Base-by-base conservation (phyloP, 37 sponge, comb jelly and placozoan species). In the Diacarnus erythraeanus region DNA sequence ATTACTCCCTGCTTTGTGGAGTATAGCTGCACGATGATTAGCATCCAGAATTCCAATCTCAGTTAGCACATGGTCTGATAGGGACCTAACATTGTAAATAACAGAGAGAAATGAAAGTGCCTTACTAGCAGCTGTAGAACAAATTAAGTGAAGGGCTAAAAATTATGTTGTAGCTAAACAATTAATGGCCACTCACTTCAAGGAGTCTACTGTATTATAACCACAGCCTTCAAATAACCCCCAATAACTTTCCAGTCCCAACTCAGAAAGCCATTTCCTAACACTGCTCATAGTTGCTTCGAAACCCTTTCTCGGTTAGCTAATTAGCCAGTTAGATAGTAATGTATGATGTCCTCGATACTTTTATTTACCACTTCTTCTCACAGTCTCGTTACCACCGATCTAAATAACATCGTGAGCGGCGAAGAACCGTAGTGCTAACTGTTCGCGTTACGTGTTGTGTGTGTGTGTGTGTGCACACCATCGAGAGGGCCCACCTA, bases 211-310 rank as follows among this genome's bases (percentile, higher is more conserved):
- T 20, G 43, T 69, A 25, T 54, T 69, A 59, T 80, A 87, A 26
- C 87, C 87, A 42, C 36, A 51, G 58, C 75, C 77, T 21, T 75
- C 81, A 25, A 87, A 76, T 8, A 87, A 23, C 23, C 72, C 71
- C 39, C 56, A 27, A 35, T 87, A 87, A 26, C 80, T 80, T 33
- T 80, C 87, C 36, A 72, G 40, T 12, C 87, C 87, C 10, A 87
- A 21, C 34, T 64, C 69, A 2, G 75, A 37, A 34, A 87, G 60
- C 81, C 80, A 87, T 31, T 30, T 26, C 12, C 77, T 57, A 4
- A 87, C 77, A n/a, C 26, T 40, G 42, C 42, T n/a, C 41, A 71
- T 33, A 8, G 30, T 38, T 38, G 20, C 69, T 3, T 35, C 8
- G 29, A 18, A n/a, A n/a, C n/a, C n/a, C n/a, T n/a, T n/a, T n/a